Conservation (phyloP, 2,888 invertebrate species). For the Acrobasis consociella region DNA sequence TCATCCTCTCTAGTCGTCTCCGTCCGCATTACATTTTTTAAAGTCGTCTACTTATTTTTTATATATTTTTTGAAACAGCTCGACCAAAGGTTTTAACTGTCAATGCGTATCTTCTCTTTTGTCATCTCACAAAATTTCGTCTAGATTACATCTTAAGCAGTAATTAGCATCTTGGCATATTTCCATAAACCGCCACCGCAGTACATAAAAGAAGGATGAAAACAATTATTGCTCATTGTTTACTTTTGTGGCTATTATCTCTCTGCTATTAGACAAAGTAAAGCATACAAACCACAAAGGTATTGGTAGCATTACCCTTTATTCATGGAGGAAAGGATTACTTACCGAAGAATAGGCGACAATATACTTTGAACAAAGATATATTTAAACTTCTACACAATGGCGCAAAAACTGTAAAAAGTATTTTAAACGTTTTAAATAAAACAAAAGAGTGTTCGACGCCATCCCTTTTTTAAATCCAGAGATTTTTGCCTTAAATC, state of each 20-base stretch:
- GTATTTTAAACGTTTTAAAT: conserved; percentile 18
- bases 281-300: conserved; percentile 37
- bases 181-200: conserved; percentile 43
- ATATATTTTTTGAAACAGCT: too few relatives aligned
- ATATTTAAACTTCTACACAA: conserved; percentile 14
- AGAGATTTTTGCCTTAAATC: neutral
- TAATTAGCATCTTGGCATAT: conserved; percentile 52
- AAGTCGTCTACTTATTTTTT: too few relatives aligned
- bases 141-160: conserved; percentile 39
- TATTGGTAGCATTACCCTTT: conserved; percentile 51
- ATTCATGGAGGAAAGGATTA: conserved; percentile 56
- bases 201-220: conserved; percentile 44
- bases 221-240: conserved; percentile 57
- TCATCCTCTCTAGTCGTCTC: too few relatives aligned
- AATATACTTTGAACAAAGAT: conserved; percentile 24
- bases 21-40: too few relatives aligned
- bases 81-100: too few relatives aligned
- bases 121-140: conserved; percentile 39
- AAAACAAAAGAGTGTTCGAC: neutral
- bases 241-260: conserved; percentile 53
- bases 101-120: conserved; percentile 25
- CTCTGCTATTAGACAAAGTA: conserved; percentile 35
- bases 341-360: conserved; percentile 42
- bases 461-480: conserved; percentile 2
- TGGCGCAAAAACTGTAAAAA: conserved; percentile 26